Base-by-base conservation (phyloP, 2,113 vertebrate genomes). In the Oncorhynchus masou region DNA sequence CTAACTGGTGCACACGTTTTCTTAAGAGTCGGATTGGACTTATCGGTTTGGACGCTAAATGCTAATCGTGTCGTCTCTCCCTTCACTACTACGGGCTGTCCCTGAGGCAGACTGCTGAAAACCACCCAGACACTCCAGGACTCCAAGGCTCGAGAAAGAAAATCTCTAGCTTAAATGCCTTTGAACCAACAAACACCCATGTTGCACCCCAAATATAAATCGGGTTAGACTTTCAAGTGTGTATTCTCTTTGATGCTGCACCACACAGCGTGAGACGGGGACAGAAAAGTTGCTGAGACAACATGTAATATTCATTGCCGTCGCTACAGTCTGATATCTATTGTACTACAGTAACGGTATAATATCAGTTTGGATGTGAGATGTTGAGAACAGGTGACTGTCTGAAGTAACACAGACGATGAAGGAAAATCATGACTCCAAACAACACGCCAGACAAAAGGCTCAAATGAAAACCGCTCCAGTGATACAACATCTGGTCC, bases 241-340 rank as follows among this genome's bases (percentile, higher is more conserved):
- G 68, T 77, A 88, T 91, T 89, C 87, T 84, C 85, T 92, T 90
- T 93, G 92, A 91, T 92, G 92, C 83, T 1, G 92, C 83, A 1
- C 54, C 72, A 5, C 87, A 8, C 92, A 88, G 90, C 82, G 0
- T 80, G 89, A 83, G 70, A 84, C 69, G n/a, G 77, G 81, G 80
- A 79, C 83, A 48, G 73, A 84, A 87, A 89, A 90, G 83, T 77
- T 86, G 88, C 88, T 77, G 86, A 90, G 87, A 86, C 79, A 66
- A 82, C 83, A 90, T 91, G 79, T 79, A 89, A 88, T 90, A 90
- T 90, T 90, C 83, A 93, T 88, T 81, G 74, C 27, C 3, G 19
- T 57, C 62, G 80, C 86, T 60, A 31, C 80, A 8, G 70, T 81
- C 79, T 67, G 85, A 86, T 79, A 81, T 9, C n/a, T 27, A 27